Evolutionary conservation across 2,888 invertebrate species (phyloP), one percentile per base, ranked within the genome.

Genomic region (Eilema sororculum): DNA sequence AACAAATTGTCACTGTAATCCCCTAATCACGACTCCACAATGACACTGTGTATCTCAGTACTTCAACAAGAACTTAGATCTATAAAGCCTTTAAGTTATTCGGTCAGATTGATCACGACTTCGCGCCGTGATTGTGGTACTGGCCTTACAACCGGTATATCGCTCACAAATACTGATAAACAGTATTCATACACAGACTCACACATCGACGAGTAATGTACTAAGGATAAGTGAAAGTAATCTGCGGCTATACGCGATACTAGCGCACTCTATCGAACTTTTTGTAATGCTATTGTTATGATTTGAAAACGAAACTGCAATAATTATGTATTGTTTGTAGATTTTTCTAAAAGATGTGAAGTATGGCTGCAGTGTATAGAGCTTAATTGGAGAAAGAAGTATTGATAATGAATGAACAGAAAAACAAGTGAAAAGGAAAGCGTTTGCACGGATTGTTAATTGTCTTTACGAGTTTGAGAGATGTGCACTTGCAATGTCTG

Each of bases 81-180:
- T 72, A n/a, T n/a, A 81, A 76, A 76, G 76, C 72, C 69, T 65
- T 8, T 28, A 62, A 79, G 73, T 76, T 79, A 77, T 71, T 80
- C 75, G 80, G 80, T 74, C 82, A 78, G 67, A 76, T 70, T 56
- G 67, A 74, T 74, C 81, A 83, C 82, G 81, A 78, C 71, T 65
- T 67, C 16, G 59, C 65, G 58, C 59, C 69, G 74, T 74, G 77
- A 73, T 73, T 81, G 57, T 67, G 63, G 30, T 73, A 75, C 78
- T 77, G 72, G 72, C 71, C 79, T 77, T 77, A 80, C 67, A 69
- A 79, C 85, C 73, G 74, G 78, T 80, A 90, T 88, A 84, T 88
- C 87, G 90, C 86, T 91, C 87, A 89, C 85, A 86, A 71, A 87
- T 82, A 82, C 88, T 28, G n/a, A 25, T 56, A 8, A 67, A 22